Conservation (phyloP, 2,113 vertebrate species). For the Eulemur macaco region DNA sequence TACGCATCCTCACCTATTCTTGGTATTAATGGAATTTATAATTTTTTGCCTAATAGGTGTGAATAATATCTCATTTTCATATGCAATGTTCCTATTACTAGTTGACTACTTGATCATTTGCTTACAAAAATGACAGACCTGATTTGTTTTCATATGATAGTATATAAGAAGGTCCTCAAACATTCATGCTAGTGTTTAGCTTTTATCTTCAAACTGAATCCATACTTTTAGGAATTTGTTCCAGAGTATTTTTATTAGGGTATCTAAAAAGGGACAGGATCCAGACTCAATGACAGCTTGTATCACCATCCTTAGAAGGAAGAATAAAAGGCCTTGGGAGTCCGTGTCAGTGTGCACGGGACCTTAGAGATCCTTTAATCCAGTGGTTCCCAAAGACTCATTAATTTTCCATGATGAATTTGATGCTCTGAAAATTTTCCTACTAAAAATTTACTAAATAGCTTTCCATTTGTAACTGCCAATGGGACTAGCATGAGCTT, state of each 20-base stretch:
- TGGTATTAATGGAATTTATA: neutral
- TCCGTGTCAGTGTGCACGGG: neutral
- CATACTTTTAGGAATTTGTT: neutral
- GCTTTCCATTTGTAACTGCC: conserved; percentile 2
- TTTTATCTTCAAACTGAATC: conserved; percentile 36
- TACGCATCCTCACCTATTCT: neutral
- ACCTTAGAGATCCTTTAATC: neutral
- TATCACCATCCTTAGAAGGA: neutral
- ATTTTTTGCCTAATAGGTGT: neutral
- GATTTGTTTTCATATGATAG: conserved; percentile 7
- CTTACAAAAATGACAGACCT: conserved; percentile 23
- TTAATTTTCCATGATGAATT: conserved; percentile 30
- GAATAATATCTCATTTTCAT: conserved; percentile 43
- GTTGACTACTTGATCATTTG: neutral
- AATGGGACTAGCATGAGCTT: neutral
- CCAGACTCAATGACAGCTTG: neutral
- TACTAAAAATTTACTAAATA: neutral
- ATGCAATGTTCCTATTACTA: neutral
- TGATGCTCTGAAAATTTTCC: neutral
- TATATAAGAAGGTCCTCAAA: conserved; percentile 41
- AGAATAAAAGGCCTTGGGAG: neutral
- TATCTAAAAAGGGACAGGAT: neutral
- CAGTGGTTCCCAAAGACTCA: conserved; percentile 1
- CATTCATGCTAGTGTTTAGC: neutral
- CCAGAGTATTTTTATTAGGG: neutral